These are phyloP conservation scores for Rhinichthys klamathensis DNA, from an alignment of 2,113 vertebrate species.

Conservation along the genomic window DNA sequence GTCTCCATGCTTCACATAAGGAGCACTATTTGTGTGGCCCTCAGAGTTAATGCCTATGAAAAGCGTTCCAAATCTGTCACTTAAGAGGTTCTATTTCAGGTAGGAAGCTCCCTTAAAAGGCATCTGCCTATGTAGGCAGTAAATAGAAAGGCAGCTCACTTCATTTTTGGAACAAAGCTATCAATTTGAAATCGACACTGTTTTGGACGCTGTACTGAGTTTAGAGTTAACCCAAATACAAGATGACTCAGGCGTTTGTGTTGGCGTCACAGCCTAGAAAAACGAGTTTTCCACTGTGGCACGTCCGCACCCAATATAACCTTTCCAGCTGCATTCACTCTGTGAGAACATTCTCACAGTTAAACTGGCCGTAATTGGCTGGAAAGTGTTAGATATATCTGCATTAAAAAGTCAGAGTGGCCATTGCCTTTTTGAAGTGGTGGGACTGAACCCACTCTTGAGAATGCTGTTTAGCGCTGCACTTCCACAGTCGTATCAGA, in stretches of 20 bases:
- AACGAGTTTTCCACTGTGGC: conserved; percentile 42
- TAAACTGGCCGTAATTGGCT: not conserved
- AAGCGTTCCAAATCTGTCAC: conserved; percentile 6
- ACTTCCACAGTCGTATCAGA: not conserved
- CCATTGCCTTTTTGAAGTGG: not conserved
- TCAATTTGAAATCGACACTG: conserved; percentile 15
- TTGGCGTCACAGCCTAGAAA: conserved; percentile 31
- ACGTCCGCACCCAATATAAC: conserved; percentile 17
- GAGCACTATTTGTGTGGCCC: not conserved
- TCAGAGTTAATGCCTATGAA: not conserved
- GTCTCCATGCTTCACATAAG: not conserved
- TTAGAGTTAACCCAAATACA: conserved; percentile 3
- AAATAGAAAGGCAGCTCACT: not conserved
- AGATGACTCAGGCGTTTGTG: conserved; percentile 30
- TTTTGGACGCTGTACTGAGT: not conserved
- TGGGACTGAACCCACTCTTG: not conserved
- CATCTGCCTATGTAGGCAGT: not conserved
- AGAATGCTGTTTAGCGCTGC: not conserved
- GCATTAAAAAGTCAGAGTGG: not conserved
- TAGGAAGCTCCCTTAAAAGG: conserved; percentile 8
- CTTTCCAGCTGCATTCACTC: conserved; percentile 20
- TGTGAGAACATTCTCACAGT: not conserved
- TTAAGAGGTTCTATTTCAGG: conserved; percentile 4
- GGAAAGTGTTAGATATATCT: conserved; percentile 16
- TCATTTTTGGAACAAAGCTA: not conserved